Evolutionary conservation across 2,888 invertebrate species (phyloP).

Genomic region (Pristionchus mayeri): DNA sequence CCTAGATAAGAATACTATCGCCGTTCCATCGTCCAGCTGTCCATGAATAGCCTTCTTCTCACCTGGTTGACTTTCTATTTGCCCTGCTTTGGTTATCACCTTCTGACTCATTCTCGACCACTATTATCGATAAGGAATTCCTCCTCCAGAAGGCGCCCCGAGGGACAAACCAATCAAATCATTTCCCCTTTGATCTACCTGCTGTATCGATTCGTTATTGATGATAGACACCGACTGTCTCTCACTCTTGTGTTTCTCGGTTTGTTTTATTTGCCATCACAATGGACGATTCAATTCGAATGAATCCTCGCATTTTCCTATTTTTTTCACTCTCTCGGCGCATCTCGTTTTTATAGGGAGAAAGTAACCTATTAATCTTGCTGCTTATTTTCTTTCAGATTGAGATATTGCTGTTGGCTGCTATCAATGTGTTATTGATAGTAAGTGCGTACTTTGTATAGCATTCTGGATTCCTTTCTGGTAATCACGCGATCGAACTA

Average conservation of each 20-base stretch:
- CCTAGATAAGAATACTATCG: neutral
- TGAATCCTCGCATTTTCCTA: neutral
- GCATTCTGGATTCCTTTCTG: neutral
- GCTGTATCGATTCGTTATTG: conserved; percentile 5
- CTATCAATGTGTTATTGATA: conserved; percentile 7
- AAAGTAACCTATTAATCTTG: no score
- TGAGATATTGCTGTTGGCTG: neutral
- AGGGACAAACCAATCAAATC: neutral
- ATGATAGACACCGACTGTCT: neutral
- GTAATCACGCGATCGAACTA: neutral
- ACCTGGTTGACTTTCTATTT: neutral
- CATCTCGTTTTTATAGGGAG: neutral
- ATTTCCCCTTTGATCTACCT: conserved; percentile 9
- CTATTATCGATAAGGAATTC: conserved; percentile 10
- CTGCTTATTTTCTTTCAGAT: no score
- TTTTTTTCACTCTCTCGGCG: neutral
- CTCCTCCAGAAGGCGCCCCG: neutral
- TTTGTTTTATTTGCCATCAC: conserved; percentile 41
- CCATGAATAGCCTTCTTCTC: neutral
- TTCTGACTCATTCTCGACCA: neutral
- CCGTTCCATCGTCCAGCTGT: neutral
- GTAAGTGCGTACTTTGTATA: neutral
- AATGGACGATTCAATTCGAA: conserved; percentile 7
- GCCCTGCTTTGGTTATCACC: conserved; percentile 9
- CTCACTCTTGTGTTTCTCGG: neutral